Evolutionary conservation across 2,113 vertebrate genomes (phyloP), one percentile per base, ranked within the genome.

Genomic region (Trochalopteron elliotii): DNA sequence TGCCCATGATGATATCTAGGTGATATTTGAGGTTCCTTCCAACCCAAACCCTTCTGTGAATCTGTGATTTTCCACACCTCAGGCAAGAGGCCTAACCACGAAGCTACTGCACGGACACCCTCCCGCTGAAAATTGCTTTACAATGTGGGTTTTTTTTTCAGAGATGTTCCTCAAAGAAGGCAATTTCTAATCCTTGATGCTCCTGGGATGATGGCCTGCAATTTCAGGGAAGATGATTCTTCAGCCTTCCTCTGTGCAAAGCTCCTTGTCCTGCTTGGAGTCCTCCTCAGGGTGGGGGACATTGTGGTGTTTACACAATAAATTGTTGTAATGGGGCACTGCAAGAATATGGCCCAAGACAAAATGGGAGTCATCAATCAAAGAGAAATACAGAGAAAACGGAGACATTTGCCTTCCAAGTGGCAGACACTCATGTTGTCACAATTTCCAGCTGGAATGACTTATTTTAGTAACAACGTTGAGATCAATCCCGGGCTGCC

Each of bases 391-490:
- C 5, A 74, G 87, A 85, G 84, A 75, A 59, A 91, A 87, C 44
- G 0, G 0, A 87, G 53, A 61, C 42, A 61, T 91, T 93, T 80
- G 89, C 74, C 28, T 94, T 96, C 88, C 93, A 96, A 93, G 87
- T 24, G 18, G 79, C 92, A 94, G 94, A 90, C 76, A 78, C 60
- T 93, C 64, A 10, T 42, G 60, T 70, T 81, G 92, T 90, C 92
- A 96, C 90, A 74, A 56, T 94, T 96, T 93, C 85, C 90, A 94
- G 85, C 83, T 71, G 85, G 92, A 95, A 91, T 90, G 82, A 83
- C 90, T 95, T 90, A 88, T 93, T 96, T 90, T 67, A 94, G 85
- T 88, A 90, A 81, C 85, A 92, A 75, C 3, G 16, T 5, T 70
- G 75, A 93, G 95, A 95, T 94, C 90, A 90, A 74, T 96, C 79